A percentile compares a stretch with the other conserved stretches of the same genome.
Evolutionary conservation across 2,113 vertebrate species (phyloP).

Genomic region (Lethenteron reissneri): DNA sequence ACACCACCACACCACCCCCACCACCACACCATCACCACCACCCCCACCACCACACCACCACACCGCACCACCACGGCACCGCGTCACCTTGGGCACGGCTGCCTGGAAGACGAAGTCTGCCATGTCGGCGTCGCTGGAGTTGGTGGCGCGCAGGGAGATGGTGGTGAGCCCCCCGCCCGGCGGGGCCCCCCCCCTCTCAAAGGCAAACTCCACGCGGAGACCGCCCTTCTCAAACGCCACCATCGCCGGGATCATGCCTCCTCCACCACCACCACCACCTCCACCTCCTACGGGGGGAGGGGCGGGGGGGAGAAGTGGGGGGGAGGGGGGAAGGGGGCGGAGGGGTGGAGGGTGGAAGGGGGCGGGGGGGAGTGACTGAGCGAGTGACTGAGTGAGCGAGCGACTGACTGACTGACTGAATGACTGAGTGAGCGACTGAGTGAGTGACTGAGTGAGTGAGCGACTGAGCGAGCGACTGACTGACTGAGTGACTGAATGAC

Average conservation of each 20-base stretch:
- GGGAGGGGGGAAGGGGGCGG: background rate
- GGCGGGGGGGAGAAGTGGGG: slow-evolving; percentile 19
- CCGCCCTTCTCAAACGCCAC: slow-evolving; percentile 93
- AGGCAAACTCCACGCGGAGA: slow-evolving; percentile 92
- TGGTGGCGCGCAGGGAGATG: slow-evolving; percentile 90
- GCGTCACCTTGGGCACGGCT: slow-evolving; percentile 96
- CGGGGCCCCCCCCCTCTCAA: slow-evolving; percentile 85
- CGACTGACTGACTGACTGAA: no score
- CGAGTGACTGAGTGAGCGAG: no score
- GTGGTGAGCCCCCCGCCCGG: slow-evolving; percentile 52
- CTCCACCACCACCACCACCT: background rate
- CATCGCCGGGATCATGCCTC: slow-evolving; percentile 49
- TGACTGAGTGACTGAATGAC: no score
- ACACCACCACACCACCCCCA: no score
- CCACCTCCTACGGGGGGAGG: slow-evolving; percentile 12
- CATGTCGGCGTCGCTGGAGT: slow-evolving; percentile 81
- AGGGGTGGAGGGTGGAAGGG: background rate
- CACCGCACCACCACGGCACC: no score
- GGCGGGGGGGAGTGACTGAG: background rate
- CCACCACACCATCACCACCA: no score
- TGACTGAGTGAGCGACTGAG: no score
- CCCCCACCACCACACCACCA: no score
- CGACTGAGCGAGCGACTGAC: no score
- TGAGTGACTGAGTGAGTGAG: no score
- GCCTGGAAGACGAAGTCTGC: slow-evolving; percentile 98